These are phyloP conservation scores for Etheostoma spectabile DNA, from an alignment of 2,113 vertebrate species.

Conservation along the genomic window DNA sequence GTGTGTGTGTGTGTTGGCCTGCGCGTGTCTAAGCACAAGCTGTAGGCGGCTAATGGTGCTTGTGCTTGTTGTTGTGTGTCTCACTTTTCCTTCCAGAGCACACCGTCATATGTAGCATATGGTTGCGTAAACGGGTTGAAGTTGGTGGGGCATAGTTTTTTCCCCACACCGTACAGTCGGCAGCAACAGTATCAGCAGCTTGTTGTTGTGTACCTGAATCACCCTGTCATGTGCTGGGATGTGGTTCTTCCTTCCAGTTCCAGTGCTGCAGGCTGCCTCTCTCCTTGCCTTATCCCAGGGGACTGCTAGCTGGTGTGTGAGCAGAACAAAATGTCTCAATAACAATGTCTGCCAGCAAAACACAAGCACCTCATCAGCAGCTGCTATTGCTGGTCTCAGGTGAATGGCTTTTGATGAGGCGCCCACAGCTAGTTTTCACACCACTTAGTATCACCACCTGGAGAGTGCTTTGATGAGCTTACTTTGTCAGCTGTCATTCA, in stretches of 20 bases:
- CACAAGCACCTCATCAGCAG: slow-evolving; percentile 64
- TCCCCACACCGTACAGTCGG: slow-evolving; percentile 14
- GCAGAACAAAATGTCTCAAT: slow-evolving; percentile 80
- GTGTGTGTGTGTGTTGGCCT: slow-evolving; percentile 40
- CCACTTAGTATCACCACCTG: slow-evolving; percentile 69
- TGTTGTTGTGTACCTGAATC: slow-evolving; percentile 66
- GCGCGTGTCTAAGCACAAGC: slow-evolving; percentile 66
- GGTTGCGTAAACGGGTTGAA: slow-evolving; percentile 63
- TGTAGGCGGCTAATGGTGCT: slow-evolving; percentile 78
- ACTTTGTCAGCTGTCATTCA: slow-evolving; percentile 72
- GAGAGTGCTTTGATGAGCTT: slow-evolving; percentile 65
- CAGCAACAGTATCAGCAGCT: slow-evolving; percentile 39
- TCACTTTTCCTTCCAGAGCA: slow-evolving; percentile 66
- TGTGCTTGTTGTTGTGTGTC: slow-evolving; percentile 72
- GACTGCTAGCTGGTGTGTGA: slow-evolving; percentile 59
- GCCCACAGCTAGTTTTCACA: slow-evolving; percentile 70
- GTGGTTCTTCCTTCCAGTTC: slow-evolving; percentile 54
- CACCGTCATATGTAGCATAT: slow-evolving; percentile 50
- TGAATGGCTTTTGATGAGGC: slow-evolving; percentile 73
- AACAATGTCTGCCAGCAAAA: slow-evolving; percentile 69
- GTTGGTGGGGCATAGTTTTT: slow-evolving; percentile 53
- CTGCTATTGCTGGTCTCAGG: slow-evolving; percentile 68
- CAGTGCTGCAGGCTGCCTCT: slow-evolving; percentile 58
- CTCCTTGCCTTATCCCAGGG: slow-evolving; percentile 54
- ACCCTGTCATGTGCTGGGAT: slow-evolving; percentile 62